Percentiles rank a stretch among this genome's conserved stretches.
Evolutionary conservation across 2,113 vertebrate genomes (phyloP).

Genomic region (Australoheros scitulus): DNA sequence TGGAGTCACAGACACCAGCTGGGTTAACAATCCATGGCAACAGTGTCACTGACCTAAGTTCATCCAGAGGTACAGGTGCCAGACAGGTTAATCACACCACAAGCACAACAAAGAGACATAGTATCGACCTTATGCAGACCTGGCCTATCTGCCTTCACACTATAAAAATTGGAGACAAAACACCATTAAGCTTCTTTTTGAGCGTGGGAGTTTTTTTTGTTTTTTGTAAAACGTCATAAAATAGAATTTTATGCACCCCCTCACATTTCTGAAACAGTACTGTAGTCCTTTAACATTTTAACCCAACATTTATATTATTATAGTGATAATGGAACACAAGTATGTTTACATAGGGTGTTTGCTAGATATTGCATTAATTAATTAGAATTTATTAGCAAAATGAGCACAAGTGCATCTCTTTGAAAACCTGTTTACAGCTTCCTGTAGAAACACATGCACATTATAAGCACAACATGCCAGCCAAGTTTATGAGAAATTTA

Average conservation of each 20-base stretch:
- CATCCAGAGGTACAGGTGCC: slow-evolving; percentile 60
- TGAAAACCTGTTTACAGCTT: neutral
- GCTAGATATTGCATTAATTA: neutral
- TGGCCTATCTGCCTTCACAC: slow-evolving; percentile 21
- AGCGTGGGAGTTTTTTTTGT: neutral
- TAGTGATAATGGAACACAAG: slow-evolving; percentile 7
- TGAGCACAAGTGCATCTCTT: neutral
- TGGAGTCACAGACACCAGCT: slow-evolving; percentile 63
- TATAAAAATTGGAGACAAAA: slow-evolving; percentile 18
- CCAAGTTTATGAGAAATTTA: neutral
- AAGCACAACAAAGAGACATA: slow-evolving; percentile 65
- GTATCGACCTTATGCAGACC: slow-evolving; percentile 37
- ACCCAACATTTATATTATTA: neutral
- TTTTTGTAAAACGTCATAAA: neutral
- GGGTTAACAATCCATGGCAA: slow-evolving; percentile 64
- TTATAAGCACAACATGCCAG: neutral
- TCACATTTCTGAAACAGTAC: neutral
- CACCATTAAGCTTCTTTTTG: neutral
- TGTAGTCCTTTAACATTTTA: neutral
- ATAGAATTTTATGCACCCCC: slow-evolving; percentile 1
- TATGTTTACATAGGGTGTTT: slow-evolving; percentile 7
- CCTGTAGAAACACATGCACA: neutral
- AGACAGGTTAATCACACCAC: slow-evolving; percentile 70
- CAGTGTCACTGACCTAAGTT: slow-evolving; percentile 62
- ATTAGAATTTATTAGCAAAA: slow-evolving; percentile 5